Percentiles rank a stretch among this genome's conserved stretches.
Conservation (phyloP, 2,797 vertebrate genomes). For the Phalloptychus januarius region DNA sequence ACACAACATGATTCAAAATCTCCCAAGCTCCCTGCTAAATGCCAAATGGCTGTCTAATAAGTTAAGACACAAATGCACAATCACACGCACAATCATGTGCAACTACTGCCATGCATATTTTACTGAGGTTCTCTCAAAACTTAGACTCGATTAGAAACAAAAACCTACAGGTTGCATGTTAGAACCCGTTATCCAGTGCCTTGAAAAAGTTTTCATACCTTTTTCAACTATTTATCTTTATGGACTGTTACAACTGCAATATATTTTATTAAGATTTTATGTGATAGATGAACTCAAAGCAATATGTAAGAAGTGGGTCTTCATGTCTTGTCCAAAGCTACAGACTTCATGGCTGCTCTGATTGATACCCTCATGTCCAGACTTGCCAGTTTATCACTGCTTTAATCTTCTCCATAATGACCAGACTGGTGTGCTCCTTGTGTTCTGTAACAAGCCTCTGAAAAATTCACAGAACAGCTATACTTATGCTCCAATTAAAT, state of each 20-base stretch:
- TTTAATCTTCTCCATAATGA: background rate
- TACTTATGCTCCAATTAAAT: too few relatives aligned
- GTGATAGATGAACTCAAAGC: background rate
- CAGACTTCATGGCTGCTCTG: background rate
- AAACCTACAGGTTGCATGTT: slow-evolving; percentile 20
- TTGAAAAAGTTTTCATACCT: background rate
- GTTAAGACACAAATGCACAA: slow-evolving; percentile 53
- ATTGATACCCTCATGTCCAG: background rate
- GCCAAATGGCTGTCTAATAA: slow-evolving; percentile 60
- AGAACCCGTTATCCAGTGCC: background rate
- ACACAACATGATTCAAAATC: slow-evolving; percentile 51
- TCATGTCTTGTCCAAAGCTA: background rate
- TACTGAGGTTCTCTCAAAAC: slow-evolving; percentile 36
- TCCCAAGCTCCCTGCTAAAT: slow-evolving; percentile 53
- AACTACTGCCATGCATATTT: slow-evolving; percentile 39
- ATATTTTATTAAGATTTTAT: background rate
- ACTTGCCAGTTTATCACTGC: background rate
- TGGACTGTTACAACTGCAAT: background rate
- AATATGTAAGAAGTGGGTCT: too few relatives aligned
- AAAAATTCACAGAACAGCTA: background rate
- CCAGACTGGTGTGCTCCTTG: background rate
- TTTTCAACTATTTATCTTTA: background rate
- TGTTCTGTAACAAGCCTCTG: background rate
- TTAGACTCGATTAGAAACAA: slow-evolving; percentile 27
- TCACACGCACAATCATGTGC: slow-evolving; percentile 43